Conservation (phyloP, 1,140 invertebrate genomes). For the Monomorium pharaonis region DNA sequence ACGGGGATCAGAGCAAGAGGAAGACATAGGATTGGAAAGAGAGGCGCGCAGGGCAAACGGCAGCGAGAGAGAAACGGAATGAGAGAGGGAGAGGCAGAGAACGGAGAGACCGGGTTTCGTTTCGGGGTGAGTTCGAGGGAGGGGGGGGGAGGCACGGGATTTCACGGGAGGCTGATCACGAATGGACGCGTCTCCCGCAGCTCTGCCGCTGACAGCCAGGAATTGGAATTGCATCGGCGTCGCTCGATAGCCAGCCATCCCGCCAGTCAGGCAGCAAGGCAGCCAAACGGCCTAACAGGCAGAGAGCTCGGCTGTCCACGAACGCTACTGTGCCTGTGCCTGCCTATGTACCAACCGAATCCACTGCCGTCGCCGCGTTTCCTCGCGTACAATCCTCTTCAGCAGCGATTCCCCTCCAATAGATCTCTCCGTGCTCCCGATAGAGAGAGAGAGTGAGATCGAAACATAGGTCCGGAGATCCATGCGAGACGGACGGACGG, state of each 20-base stretch:
- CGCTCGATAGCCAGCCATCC: conserved; percentile 84
- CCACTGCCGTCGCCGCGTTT: conserved; percentile 56
- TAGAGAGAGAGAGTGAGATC: conserved; percentile 32
- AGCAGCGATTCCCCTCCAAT: conserved; percentile 14
- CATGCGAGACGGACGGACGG: conserved; percentile 54
- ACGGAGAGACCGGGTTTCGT: conserved; percentile 76
- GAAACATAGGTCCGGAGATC: conserved; percentile 50
- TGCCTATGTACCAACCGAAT: conserved; percentile 62
- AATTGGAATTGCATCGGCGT: conserved; percentile 86
- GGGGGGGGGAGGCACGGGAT: conserved; percentile 80
- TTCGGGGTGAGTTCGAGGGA: conserved; percentile 75
- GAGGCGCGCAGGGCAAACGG: conserved; percentile 23
- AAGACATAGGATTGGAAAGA: conserved; percentile 56
- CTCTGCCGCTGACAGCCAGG: conserved; percentile 85
- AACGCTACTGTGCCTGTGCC: conserved; percentile 58
- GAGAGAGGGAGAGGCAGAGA: conserved; percentile 53
- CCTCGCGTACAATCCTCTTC: conserved; percentile 53
- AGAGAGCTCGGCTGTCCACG: conserved; percentile 55
- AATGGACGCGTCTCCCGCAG: conserved; percentile 85
- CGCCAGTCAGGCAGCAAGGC: conserved; percentile 77
- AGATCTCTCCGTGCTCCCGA: not conserved
- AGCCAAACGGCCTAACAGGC: conserved; percentile 75
- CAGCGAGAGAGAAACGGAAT: conserved; percentile 25
- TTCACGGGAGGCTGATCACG: conserved; percentile 84
- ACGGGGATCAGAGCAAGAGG: conserved; percentile 65